Percentiles rank a stretch among this genome's conserved stretches.
These are phyloP conservation scores for Xylophagus ater DNA, from an alignment of 2,888 invertebrate species.

Conservation along the genomic window DNA sequence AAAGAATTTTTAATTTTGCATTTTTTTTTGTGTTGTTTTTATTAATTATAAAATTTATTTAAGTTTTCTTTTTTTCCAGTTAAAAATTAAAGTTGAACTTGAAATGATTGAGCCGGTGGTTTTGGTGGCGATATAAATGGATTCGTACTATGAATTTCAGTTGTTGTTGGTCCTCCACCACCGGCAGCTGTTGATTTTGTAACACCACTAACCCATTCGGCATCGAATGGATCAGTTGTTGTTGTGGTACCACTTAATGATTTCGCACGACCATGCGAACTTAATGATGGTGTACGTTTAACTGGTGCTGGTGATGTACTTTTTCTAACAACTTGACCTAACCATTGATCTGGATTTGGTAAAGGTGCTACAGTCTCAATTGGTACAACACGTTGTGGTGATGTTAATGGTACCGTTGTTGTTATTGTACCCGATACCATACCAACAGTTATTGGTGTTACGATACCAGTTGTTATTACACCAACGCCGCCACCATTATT, in stretches of 20 bases:
- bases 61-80: too few relatives aligned
- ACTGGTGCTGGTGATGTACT: conserved; percentile 45
- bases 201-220: conserved; percentile 66
- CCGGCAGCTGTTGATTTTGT: conserved; percentile 42
- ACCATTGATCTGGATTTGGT: conserved; percentile 75
- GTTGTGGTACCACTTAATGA: conserved; percentile 45
- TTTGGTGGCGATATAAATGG: conserved; percentile 41
- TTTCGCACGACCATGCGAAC: conserved; percentile 47
- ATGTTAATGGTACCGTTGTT: conserved; percentile 22
- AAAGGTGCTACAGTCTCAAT: conserved; percentile 41
- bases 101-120: conserved; percentile 38
- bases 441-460: conserved; percentile 23
- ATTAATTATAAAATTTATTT: too few relatives aligned
- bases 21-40: too few relatives aligned
- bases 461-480: conserved; percentile 47
- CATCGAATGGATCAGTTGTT: conserved; percentile 64
- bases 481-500: conserved; percentile 35
- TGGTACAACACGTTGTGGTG: conserved; percentile 26
- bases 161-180: conserved; percentile 35
- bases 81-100: conserved; percentile 38
- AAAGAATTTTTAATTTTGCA: too few relatives aligned
- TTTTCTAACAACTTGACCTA: conserved; percentile 60
- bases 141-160: conserved; percentile 34
- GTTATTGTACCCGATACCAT: too few relatives aligned
- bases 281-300: conserved; percentile 46